These are phyloP conservation scores for Cliona cf. orientalis DNA, from an alignment of 37 sponge, comb jelly and placozoan species.

Conservation along the genomic window DNA sequence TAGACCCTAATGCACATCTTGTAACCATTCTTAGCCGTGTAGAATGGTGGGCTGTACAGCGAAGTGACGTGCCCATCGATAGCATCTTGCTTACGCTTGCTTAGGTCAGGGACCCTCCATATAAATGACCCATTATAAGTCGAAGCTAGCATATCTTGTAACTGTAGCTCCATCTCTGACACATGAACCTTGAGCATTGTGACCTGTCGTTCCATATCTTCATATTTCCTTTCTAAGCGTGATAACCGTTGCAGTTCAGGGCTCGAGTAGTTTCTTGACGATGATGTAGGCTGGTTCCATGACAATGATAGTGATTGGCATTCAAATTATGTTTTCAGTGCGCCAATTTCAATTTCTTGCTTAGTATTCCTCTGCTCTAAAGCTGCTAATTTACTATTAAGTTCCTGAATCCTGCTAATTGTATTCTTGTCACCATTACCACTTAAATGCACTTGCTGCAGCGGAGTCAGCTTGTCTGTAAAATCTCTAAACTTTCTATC, in stretches of 20 bases:
- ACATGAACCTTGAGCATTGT: conserved; percentile 50
- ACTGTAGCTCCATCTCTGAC: conserved; percentile 83
- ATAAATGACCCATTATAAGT: conserved; percentile 82
- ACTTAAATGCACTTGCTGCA: neutral
- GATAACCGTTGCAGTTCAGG: neutral
- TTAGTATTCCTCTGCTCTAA: conserved; percentile 9
- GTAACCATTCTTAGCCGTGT: conserved; percentile 84
- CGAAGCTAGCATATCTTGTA: conserved; percentile 79
- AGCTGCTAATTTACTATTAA: too few relatives aligned
- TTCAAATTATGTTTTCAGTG: conserved; percentile 15
- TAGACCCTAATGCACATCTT: conserved; percentile 91
- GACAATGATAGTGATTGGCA: neutral
- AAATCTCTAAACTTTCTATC: neutral
- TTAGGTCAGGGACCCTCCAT: conserved; percentile 84
- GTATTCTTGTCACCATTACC: too few relatives aligned
- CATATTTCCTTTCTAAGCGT: conserved; percentile 48
- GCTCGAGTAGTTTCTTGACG: neutral
- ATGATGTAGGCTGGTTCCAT: neutral
- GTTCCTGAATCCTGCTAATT: neutral
- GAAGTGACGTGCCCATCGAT: conserved; percentile 67
- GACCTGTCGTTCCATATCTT: conserved; percentile 48
- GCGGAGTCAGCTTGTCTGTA: neutral
- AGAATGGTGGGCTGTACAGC: conserved; percentile 89
- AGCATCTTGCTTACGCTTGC: conserved; percentile 73
- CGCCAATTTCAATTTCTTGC: neutral